These are phyloP conservation scores for Lepidochitona cinerea DNA, from an alignment of 2,888 invertebrate genomes.

Conservation along the genomic window DNA sequence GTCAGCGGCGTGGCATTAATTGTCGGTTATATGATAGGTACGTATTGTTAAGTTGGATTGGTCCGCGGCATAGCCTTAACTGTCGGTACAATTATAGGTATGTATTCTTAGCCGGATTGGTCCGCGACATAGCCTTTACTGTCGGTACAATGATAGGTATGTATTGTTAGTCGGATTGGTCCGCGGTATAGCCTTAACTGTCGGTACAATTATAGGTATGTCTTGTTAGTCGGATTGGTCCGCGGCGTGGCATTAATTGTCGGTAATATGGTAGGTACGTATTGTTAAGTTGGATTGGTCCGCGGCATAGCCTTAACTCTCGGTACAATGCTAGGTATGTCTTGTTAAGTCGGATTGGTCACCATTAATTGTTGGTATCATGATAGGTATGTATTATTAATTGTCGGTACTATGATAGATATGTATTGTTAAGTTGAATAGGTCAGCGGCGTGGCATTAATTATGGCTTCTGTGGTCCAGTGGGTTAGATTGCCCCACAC, in stretches of 20 bases:
- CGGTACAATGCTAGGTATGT: not conserved
- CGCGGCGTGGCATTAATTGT: not conserved
- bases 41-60: not conserved
- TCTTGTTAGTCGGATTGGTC: too few species aligned
- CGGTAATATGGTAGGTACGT: not conserved
- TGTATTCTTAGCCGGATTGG: not conserved
- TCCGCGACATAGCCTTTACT: not conserved
- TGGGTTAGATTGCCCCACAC: too few species aligned
- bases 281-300: not conserved
- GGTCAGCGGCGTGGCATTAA: not conserved
- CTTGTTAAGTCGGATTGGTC: not conserved
- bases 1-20: not conserved
- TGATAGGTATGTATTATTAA: not conserved
- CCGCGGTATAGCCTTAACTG: not conserved
- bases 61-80: not conserved
- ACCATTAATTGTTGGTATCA: not conserved
- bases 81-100: not conserved
- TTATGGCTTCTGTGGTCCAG: not conserved
- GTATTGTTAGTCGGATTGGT: not conserved
- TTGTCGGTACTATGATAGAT: not conserved
- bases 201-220: not conserved
- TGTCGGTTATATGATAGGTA: not conserved
- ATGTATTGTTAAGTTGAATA: too few species aligned
- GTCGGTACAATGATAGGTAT: not conserved
- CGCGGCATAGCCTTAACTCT: not conserved